Evolutionary conservation across 2,888 invertebrate genomes (phyloP), one percentile per base, ranked within the genome.

Genomic region (Dryadula phaetusa): DNA sequence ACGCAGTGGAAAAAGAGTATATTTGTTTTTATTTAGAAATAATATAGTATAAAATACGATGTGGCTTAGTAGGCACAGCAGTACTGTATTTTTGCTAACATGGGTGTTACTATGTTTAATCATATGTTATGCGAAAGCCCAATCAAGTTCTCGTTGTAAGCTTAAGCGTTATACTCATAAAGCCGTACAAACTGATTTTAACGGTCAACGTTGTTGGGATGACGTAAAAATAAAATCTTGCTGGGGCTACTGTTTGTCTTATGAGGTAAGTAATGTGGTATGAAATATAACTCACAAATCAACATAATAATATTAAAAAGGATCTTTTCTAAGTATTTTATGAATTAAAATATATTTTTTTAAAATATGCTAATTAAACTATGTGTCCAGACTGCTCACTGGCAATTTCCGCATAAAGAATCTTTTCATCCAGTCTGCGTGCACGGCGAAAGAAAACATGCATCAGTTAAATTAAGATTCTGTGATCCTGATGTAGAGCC

Each of bases 371-470:
- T n/a, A 44, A 22, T 32, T 52, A 44, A 20, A 20, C 5, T 32
- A 32, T 22, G 3, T 16, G 68, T 70, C 79, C 82, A 97, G 96
- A 95, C 96, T 74, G 95, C 97, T 0, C 97, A 98, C 87, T 98
- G 97, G 96, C 95, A 96, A 82, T 97, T 98, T 81, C 98, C 98
- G 0, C 98, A 95, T 87, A 98, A 97, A 83, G 95, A 95, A 71
- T 96, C 97, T 0, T 95, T 95, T 76, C 98, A 98, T 83, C 97
- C 97, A 0, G 97, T 98, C 0, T 98, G 98, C 85, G 95, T 96
- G 49, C 97, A 97, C 82, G 95, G 95, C 0, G 94, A 94, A 0
- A 92, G 95, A 3, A 94, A 94, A 69, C 94, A 94, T 61, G 94
- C 95, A 0, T 93, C 94, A 16, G 95, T 95, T 0, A 94, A 93